Conservation (phyloP, 2,797 vertebrate species). For the Tragopan temminckii region DNA sequence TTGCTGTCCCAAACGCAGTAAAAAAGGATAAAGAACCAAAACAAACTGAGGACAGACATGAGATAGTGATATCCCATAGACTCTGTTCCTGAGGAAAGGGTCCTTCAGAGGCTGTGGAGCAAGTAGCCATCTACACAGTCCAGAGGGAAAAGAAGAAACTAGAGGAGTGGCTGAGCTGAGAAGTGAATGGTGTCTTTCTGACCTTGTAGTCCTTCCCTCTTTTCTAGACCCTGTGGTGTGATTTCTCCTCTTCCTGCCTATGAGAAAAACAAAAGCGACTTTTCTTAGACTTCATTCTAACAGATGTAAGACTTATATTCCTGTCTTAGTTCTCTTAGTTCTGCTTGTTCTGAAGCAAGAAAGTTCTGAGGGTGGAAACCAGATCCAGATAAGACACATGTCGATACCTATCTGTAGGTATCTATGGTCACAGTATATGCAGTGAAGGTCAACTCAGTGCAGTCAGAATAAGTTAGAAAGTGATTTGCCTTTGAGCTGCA, state of each 20-base stretch:
- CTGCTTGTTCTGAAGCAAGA: not conserved
- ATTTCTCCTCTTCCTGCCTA: not conserved
- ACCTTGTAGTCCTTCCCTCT: not conserved
- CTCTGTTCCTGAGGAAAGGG: too few species aligned
- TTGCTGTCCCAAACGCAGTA: too few species aligned
- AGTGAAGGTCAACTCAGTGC: not conserved
- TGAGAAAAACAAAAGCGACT: rapidly evolving
- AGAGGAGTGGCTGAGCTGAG: not conserved
- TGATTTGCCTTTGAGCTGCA: not conserved
- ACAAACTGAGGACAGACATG: too few species aligned
- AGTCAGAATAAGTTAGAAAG: not conserved
- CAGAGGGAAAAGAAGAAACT: not conserved
- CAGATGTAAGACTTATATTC: not conserved
- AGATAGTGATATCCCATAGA: too few species aligned
- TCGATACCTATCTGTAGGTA: not conserved
- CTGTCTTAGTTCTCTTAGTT: not conserved
- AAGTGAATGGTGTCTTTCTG: not conserved
- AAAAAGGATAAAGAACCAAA: too few species aligned
- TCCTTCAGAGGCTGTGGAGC: too few species aligned
- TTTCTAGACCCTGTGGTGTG: not conserved
- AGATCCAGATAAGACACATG: not conserved
- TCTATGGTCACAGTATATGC: not conserved
- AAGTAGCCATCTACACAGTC: too few species aligned
- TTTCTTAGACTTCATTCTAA: not conserved
- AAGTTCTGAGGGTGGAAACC: not conserved